These are phyloP conservation scores for Botia kubotai DNA, from an alignment of 2,797 vertebrate species.

Conservation along the genomic window DNA sequence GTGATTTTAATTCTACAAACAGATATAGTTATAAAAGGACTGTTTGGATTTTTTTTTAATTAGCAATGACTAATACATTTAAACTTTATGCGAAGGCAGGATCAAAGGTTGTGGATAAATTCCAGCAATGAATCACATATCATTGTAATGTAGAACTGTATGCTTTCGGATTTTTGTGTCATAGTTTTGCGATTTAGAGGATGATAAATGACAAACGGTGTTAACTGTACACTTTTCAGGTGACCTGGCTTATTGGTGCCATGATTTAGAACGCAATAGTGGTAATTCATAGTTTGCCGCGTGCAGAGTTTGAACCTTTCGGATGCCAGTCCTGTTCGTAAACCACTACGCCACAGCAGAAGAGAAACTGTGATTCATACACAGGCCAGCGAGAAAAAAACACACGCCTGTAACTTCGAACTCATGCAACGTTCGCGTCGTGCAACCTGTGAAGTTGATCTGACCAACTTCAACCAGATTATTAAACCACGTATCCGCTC, in stretches of 20 bases:
- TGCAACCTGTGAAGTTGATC: background rate
- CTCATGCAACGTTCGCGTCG: background rate
- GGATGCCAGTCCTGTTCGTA: too few species aligned
- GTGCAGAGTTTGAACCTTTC: background rate
- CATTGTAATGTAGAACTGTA: background rate
- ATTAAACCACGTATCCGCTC: constrained; percentile 40
- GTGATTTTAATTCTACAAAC: background rate
- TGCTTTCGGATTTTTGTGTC: background rate
- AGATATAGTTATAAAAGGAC: background rate
- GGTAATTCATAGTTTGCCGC: background rate
- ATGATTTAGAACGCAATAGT: background rate
- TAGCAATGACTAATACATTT: background rate
- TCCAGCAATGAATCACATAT: background rate
- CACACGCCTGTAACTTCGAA: background rate
- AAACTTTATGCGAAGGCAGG: too few species aligned
- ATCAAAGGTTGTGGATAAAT: too few species aligned
- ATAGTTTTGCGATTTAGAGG: background rate
- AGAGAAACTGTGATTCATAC: background rate
- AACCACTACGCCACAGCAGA: background rate
- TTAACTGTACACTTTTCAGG: too few species aligned
- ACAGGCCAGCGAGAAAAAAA: background rate
- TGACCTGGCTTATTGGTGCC: background rate
- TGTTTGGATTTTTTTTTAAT: background rate
- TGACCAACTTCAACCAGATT: constrained; percentile 6
- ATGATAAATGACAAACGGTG: background rate